Evolutionary conservation across 2,113 vertebrate species (phyloP).

Genomic region (Tenebrosternarchus preto): DNA sequence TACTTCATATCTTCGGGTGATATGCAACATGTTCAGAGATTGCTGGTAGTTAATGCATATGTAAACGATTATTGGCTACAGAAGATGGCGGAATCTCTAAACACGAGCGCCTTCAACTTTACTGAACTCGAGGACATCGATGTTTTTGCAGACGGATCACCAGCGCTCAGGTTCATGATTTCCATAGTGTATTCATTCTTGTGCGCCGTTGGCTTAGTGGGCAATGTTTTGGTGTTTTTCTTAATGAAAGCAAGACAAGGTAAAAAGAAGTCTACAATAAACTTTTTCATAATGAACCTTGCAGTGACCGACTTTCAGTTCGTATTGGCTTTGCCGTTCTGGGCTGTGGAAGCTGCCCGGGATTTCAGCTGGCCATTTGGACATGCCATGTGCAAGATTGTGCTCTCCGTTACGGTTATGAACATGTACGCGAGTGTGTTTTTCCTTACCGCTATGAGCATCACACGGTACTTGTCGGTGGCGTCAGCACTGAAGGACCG

Average conservation of each 20-base stretch:
- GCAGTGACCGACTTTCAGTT: conserved; percentile 93
- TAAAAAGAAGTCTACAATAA: conserved; percentile 85
- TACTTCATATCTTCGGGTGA: conserved; percentile 37
- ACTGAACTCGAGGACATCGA: conserved; percentile 63
- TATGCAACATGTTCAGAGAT: conserved; percentile 38
- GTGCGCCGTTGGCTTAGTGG: conserved; percentile 85
- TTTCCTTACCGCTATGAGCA: conserved; percentile 92
- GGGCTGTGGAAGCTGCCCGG: conserved; percentile 87
- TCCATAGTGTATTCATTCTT: conserved; percentile 87
- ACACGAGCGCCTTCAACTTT: conserved; percentile 41
- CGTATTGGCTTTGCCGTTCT: conserved; percentile 89
- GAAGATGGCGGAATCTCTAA: conserved; percentile 62
- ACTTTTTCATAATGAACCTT: conserved; percentile 87
- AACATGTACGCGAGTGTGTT: conserved; percentile 95
- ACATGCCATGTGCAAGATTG: conserved; percentile 88
- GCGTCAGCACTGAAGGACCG: conserved; percentile 84
- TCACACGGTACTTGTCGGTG: conserved; percentile 86
- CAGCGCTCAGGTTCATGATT: conserved; percentile 78
- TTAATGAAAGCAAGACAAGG: conserved; percentile 83
- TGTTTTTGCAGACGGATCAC: conserved; percentile 70
- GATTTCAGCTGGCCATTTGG: conserved; percentile 95
- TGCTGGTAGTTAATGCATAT: conserved; percentile 31
- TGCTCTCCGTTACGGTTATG: conserved; percentile 85
- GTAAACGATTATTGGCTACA: conserved; percentile 20
- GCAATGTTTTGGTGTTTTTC: conserved; percentile 89